Percentiles rank a stretch among this genome's conserved stretches.
Conservation (phyloP, 2,797 vertebrate species). For the Xyrichtys novacula region DNA sequence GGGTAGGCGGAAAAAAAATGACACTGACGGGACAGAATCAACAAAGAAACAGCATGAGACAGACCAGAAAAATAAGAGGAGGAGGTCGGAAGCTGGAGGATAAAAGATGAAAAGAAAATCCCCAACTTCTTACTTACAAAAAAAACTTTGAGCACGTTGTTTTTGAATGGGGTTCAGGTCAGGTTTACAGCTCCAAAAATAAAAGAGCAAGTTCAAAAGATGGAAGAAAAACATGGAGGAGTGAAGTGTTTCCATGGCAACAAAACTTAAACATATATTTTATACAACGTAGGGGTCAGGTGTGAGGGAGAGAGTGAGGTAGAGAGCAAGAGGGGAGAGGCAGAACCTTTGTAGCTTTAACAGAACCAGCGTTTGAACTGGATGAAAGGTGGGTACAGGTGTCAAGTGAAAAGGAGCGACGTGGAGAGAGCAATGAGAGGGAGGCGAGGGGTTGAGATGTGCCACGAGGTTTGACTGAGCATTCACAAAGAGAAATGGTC, state of each 20-base stretch:
- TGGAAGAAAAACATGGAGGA: background rate
- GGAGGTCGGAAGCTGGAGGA: background rate
- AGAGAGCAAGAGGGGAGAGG: too few relatives aligned
- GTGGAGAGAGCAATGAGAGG: background rate
- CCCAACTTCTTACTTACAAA: too few relatives aligned
- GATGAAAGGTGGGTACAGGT: conserved; percentile 12
- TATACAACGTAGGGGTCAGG: conserved; percentile 1
- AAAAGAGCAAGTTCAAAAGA: conserved; percentile 18
- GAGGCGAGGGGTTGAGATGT: background rate
- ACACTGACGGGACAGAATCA: background rate
- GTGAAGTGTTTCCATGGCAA: conserved; percentile 8
- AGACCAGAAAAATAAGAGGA: background rate
- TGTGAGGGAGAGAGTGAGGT: background rate
- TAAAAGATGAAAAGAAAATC: background rate
- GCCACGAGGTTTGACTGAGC: background rate
- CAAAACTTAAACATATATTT: background rate
- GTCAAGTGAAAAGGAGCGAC: conserved; percentile 4
- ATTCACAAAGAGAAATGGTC: background rate
- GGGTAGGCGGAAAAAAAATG: conserved; percentile 1
- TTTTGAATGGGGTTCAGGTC: conserved; percentile 12
- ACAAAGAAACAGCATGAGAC: background rate
- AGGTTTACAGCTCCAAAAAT: conserved; percentile 3
- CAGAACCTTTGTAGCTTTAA: background rate
- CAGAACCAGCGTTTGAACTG: background rate
- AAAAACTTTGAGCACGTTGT: background rate